Conservation (phyloP, 2,888 invertebrate genomes). For the Stenolophus ochropezus region DNA sequence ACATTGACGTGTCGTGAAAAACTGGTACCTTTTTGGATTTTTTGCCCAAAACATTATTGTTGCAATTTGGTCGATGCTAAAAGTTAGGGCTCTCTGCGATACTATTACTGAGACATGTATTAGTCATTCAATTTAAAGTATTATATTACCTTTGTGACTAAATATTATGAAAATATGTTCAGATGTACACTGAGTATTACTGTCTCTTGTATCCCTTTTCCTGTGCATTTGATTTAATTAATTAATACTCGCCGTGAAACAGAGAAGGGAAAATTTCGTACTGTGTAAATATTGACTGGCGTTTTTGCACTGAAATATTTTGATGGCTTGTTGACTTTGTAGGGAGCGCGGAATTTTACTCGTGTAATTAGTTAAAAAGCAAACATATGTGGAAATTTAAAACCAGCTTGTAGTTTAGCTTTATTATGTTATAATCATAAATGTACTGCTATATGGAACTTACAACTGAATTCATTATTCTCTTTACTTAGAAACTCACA, state of each 20-base stretch:
- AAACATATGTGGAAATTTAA: slow-evolving; percentile 37
- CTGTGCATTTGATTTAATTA: not conserved
- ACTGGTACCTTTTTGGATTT: too few species aligned
- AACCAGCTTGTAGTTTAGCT: slow-evolving; percentile 18
- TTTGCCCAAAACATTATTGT: too few species aligned
- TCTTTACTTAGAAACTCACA: slow-evolving; percentile 13
- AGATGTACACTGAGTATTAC: not conserved
- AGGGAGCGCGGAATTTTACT: not conserved
- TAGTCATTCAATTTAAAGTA: not conserved
- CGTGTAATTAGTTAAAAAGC: slow-evolving; percentile 19
- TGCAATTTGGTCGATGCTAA: too few species aligned
- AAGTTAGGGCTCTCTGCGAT: too few species aligned
- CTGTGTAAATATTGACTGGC: not conserved
- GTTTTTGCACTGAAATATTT: slow-evolving; percentile 20
- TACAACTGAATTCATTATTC: slow-evolving; percentile 3
- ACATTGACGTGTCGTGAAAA: too few species aligned
- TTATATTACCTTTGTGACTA: not conserved
- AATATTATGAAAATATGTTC: not conserved
- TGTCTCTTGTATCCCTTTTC: not conserved
- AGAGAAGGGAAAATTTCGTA: not conserved
- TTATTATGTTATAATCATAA: slow-evolving; percentile 33
- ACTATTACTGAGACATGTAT: not conserved
- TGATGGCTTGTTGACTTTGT: slow-evolving; percentile 26
- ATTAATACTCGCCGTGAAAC: not conserved
- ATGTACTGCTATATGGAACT: slow-evolving; percentile 15